phyloP scores from a whole-genome alignment of 2,888 invertebrate genomes.

The Onchidella celtica region DNA sequence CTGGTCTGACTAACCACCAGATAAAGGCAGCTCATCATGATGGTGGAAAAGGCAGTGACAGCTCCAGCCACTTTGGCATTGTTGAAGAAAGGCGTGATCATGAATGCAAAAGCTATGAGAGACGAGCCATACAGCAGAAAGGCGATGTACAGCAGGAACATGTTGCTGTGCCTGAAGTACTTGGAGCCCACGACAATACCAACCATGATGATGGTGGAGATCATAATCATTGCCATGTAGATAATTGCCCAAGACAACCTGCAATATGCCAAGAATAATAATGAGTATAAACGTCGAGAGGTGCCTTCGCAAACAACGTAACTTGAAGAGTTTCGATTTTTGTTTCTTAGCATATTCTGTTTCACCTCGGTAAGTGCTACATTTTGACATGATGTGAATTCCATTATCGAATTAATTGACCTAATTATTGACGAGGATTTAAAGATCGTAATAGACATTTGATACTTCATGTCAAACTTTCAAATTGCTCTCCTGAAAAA shows the following conservation, averaged over 20 bases:
- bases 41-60: conserved; percentile 89
- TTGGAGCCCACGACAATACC: conserved; percentile 82
- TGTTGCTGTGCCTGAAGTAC: conserved; percentile 90
- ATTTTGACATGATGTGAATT: no score
- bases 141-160: conserved; percentile 88
- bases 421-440: no score
- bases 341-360: no score
- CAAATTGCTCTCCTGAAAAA: no score
- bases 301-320: no score
- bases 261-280: conserved; percentile 51
- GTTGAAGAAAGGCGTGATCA: conserved; percentile 92
- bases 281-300: no score
- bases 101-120: conserved; percentile 90
- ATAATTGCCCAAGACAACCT: conserved; percentile 92
- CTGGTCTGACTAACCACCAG: conserved; percentile 87
- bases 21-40: conserved; percentile 89
- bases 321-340: no score
- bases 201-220: conserved; percentile 84
- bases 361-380: no score
- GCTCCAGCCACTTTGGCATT: conserved; percentile 84
- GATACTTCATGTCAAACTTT: no score
- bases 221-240: conserved; percentile 87
- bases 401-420: no score
- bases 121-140: conserved; percentile 90
- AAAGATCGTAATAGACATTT: no score